Evolutionary conservation across 2,888 invertebrate species (phyloP).

Genomic region (Syrphus vitripennis): DNA sequence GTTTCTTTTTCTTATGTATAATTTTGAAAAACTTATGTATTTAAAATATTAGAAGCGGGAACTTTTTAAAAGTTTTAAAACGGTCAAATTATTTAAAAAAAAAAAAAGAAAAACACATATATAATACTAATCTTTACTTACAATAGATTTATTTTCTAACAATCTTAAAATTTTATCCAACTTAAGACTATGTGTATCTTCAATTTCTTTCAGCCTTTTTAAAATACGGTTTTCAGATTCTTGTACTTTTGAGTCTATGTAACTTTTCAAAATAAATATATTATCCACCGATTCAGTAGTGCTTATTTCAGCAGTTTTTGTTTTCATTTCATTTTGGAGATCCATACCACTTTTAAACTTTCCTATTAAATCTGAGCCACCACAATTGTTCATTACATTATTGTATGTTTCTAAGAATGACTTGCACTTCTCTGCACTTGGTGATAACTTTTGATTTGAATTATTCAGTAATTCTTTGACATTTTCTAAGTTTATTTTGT

Average conservation of each 20-base stretch:
- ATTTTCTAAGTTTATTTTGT: constrained; percentile 75
- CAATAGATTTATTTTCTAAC: constrained; percentile 71
- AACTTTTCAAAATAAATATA: constrained; percentile 63
- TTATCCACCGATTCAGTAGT: not conserved
- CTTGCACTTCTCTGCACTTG: constrained; percentile 76
- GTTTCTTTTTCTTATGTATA: too few relatives aligned
- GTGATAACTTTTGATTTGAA: constrained; percentile 72
- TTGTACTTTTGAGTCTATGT: constrained; percentile 75
- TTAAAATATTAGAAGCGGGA: too few relatives aligned
- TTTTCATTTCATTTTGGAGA: not conserved
- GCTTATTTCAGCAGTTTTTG: not conserved
- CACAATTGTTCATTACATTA: constrained; percentile 17
- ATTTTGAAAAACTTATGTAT: too few relatives aligned
- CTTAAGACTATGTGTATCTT: constrained; percentile 75
- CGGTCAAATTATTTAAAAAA: too few relatives aligned
- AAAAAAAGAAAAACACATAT: not conserved
- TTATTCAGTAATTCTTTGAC: constrained; percentile 76
- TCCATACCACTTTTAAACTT: constrained; percentile 43
- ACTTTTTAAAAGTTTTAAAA: too few relatives aligned
- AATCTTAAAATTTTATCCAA: constrained; percentile 76
- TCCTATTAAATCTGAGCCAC: constrained; percentile 22
- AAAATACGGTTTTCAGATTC: constrained; percentile 74
- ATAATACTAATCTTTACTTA: not conserved
- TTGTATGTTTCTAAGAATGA: constrained; percentile 74
- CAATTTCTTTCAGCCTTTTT: constrained; percentile 74